These are phyloP conservation scores for Atherinosoma microstoma DNA, from an alignment of 2,797 vertebrate species.

Conservation along the genomic window DNA sequence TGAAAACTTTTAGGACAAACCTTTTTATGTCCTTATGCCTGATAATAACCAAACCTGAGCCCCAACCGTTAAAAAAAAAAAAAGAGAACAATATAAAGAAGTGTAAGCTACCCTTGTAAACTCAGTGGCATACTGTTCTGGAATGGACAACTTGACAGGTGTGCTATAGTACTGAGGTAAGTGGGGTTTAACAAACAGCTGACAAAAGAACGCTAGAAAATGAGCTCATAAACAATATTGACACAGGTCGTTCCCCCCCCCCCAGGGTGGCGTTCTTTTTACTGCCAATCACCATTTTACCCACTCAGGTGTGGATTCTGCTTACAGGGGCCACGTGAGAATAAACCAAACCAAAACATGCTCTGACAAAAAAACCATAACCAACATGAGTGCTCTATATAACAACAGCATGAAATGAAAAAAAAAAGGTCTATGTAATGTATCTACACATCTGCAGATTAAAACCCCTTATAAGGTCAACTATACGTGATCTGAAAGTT, in stretches of 20 bases:
- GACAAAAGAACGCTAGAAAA: constrained; percentile 49
- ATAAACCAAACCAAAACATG: constrained; percentile 43
- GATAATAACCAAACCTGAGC: not conserved
- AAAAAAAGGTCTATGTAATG: not conserved
- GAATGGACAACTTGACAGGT: constrained; percentile 19
- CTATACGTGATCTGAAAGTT: not conserved
- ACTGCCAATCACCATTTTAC: constrained; percentile 25
- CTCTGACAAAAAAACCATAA: constrained; percentile 23
- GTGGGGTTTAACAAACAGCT: constrained; percentile 27
- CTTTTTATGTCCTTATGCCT: not conserved
- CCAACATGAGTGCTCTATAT: not conserved
- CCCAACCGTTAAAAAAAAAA: not conserved
- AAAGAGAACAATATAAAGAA: not conserved
- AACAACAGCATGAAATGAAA: not conserved
- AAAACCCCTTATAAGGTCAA: not conserved
- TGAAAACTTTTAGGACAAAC: not conserved
- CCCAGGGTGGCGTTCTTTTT: constrained; percentile 38
- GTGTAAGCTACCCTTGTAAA: not conserved
- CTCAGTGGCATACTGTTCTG: not conserved
- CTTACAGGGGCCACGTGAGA: constrained; percentile 22
- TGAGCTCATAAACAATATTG: constrained; percentile 37
- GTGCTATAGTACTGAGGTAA: constrained; percentile 4
- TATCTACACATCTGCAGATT: constrained; percentile 3
- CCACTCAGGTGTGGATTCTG: constrained; percentile 38
- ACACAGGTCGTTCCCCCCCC: constrained; percentile 38